Conservation (phyloP, 2,888 invertebrate genomes). For the Muscina levida region DNA sequence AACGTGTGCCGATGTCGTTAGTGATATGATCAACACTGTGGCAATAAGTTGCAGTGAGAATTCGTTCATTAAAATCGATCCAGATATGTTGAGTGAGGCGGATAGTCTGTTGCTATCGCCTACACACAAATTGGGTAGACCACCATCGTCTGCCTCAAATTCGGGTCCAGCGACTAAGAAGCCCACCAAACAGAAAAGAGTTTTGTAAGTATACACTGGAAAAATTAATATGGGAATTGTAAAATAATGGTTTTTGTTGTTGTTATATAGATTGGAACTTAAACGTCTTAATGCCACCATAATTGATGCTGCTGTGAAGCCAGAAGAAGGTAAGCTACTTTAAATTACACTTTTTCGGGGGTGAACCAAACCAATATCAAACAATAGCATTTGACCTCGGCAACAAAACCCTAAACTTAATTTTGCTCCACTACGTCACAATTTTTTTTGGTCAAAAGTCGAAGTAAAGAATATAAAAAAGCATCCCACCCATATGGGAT, state of each 20-base stretch:
- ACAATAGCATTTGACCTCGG: too few species aligned
- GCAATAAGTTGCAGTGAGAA: conserved; percentile 83
- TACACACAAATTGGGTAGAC: conserved; percentile 6
- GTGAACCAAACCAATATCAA: too few species aligned
- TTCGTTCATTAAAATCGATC: conserved; percentile 77
- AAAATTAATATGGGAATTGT: not conserved
- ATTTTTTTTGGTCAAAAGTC: too few species aligned
- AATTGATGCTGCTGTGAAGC: conserved; percentile 80
- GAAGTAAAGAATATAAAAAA: too few species aligned
- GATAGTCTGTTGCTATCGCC: not conserved
- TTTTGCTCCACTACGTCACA: too few species aligned
- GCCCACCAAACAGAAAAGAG: conserved; percentile 72
- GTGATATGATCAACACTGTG: conserved; percentile 83
- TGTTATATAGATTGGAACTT: conserved; percentile 80
- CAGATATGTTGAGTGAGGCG: conserved; percentile 64
- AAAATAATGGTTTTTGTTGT: not conserved
- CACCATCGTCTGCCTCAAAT: conserved; percentile 29
- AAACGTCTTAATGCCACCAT: conserved; percentile 85
- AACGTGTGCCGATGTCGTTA: conserved; percentile 80
- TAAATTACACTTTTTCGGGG: too few species aligned
- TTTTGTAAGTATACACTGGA: conserved; percentile 72
- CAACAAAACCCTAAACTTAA: too few species aligned
- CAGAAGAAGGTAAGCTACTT: conserved; percentile 70
- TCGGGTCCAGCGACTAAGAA: conserved; percentile 40
- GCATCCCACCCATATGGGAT: too few species aligned